Evolutionary conservation across 2,113 vertebrate genomes (phyloP), one percentile per base, ranked within the genome.

Genomic region (Agelaius phoeniceus): DNA sequence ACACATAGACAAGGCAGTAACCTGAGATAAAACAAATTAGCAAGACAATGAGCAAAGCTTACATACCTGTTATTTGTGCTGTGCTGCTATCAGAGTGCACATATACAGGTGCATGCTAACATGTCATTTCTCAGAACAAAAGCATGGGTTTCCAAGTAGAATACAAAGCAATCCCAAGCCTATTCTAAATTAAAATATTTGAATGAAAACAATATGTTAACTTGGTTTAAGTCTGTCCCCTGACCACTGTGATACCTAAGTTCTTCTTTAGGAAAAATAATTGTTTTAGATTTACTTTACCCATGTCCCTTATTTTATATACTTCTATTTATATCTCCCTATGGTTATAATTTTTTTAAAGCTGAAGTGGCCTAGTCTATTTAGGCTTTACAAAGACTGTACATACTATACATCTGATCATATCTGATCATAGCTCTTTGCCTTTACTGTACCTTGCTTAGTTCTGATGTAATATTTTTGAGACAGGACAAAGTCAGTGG

Each of bases 111-210:
- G 48, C 27, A 20, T 4, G 18, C 37, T 84, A 58, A 65, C 68
- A 82, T n/a, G 54, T 41, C 6, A 48, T 67, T 71, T 76, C 62
- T 63, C 80, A 78, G 27, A 74, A 4, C 35, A 67, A 77, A 39
- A 81, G 24, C 39, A 48, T 2, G 4, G 0, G 1, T 48, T 74
- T 48, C 51, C 33, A 63, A 88, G 35, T 2, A 0, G 41, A 79
- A 79, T 33, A 37, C 12, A 83, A 89, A 89, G 59, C 62, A 93
- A 72, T 1, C 1, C 16, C 35, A 55, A 76, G 26, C 58, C 62
- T 58, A 23, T 71, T 67, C 31, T 71, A 69, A 74, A 88, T 66
- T 33, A 61, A 85, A 79, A 65, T 58, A 44, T 57, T 74, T 61
- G 10, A 77, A 71, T 46, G 31, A n/a, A 86, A 78, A 59, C 59